phyloP scores from a whole-genome alignment of 1,140 invertebrate species.

The Brachionus calyciflorus region DNA sequence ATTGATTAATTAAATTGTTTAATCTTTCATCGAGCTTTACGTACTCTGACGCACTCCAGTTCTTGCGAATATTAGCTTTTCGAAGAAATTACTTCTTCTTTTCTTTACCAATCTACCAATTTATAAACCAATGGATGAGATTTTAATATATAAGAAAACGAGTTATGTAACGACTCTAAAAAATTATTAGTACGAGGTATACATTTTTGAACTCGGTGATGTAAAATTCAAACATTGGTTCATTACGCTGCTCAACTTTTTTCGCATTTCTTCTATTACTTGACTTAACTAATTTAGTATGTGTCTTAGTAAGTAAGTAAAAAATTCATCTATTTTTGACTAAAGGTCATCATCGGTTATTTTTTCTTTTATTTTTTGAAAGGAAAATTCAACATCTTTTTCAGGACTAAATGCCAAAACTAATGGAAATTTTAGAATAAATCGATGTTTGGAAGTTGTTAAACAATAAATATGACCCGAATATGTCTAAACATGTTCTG shows the following conservation, averaged over 20 bases:
- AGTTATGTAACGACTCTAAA: too few relatives aligned
- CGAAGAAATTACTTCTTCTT: not conserved
- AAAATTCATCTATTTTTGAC: too few relatives aligned
- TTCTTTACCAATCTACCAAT: not conserved
- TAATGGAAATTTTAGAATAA: not conserved
- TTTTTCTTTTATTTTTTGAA: too few relatives aligned
- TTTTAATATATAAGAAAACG: not conserved
- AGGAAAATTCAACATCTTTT: too few relatives aligned
- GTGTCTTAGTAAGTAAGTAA: too few relatives aligned
- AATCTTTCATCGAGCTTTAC: constrained; percentile 17
- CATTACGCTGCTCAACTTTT: too few relatives aligned
- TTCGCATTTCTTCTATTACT: too few relatives aligned
- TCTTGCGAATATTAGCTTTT: not conserved
- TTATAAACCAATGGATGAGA: not conserved
- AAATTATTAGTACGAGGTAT: too few relatives aligned
- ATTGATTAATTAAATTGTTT: constrained; percentile 1
- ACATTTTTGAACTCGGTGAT: too few relatives aligned
- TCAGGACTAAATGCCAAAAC: not conserved
- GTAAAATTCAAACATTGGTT: too few relatives aligned
- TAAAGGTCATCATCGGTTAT: too few relatives aligned
- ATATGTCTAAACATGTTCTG: not conserved
- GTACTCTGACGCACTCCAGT: not conserved
- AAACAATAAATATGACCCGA: not conserved
- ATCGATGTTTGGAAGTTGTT: not conserved
- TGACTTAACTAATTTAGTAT: too few relatives aligned